Conservation (phyloP, 2,113 vertebrate genomes). For the Heterotis niloticus region DNA sequence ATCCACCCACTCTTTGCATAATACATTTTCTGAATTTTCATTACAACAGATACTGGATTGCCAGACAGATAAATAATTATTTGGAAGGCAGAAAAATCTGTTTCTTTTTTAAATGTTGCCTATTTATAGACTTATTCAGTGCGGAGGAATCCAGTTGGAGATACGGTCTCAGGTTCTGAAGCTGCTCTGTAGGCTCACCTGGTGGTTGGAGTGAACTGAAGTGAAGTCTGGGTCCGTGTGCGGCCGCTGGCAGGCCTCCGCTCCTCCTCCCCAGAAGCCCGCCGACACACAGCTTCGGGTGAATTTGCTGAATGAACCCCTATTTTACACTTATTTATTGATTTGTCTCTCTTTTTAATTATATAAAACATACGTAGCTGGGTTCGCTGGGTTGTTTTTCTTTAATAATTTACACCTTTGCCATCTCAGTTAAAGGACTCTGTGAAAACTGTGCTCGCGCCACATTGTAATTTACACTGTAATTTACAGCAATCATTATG, state of each 20-base stretch:
- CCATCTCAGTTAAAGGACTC: too few relatives aligned
- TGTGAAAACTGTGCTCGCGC: too few relatives aligned
- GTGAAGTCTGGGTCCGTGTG: too few relatives aligned
- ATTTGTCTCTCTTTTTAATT: neutral
- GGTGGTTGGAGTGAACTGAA: neutral
- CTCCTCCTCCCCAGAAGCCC: too few relatives aligned
- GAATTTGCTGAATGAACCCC: neutral
- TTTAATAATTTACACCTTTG: too few relatives aligned
- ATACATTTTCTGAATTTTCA: constrained; percentile 18
- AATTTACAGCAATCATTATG: too few relatives aligned
- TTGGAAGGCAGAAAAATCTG: constrained; percentile 7
- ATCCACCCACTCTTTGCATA: neutral
- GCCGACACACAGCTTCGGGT: neutral
- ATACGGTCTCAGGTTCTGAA: neutral
- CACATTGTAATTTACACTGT: too few relatives aligned
- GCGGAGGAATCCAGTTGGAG: neutral
- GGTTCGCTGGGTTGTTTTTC: too few relatives aligned
- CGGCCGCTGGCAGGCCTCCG: too few relatives aligned
- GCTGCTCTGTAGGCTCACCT: neutral
- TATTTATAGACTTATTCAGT: constrained; percentile 20
- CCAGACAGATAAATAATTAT: constrained; percentile 17
- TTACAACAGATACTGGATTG: constrained; percentile 12
- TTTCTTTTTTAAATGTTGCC: constrained; percentile 15
- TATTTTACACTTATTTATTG: neutral
- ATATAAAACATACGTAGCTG: too few relatives aligned